These are phyloP conservation scores for Alexandromys oeconomus DNA, from an alignment of 2,797 vertebrate genomes.

Conservation along the genomic window DNA sequence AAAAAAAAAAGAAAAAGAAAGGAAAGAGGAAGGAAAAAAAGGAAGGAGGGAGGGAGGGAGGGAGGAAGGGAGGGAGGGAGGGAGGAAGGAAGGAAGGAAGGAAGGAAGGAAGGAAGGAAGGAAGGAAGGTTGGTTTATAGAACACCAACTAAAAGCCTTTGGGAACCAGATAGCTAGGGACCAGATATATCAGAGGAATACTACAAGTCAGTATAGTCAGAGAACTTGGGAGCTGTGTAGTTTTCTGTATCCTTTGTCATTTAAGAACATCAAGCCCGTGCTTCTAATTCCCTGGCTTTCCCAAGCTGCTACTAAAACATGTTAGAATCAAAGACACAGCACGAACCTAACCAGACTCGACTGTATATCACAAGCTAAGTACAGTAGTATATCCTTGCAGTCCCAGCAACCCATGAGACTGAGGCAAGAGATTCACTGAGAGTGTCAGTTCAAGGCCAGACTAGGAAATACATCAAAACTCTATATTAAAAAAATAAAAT, in stretches of 20 bases:
- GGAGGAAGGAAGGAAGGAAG: neutral
- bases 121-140: neutral
- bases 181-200: neutral
- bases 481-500: neutral
- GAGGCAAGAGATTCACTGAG: neutral
- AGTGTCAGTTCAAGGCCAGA: neutral
- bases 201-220: neutral
- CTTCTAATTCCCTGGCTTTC: neutral
- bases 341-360: neutral
- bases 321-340: neutral
- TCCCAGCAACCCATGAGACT: neutral
- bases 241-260: neutral
- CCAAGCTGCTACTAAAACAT: neutral
- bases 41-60: neutral
- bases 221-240: neutral
- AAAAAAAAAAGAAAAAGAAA: neutral
- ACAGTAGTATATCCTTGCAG: too few species aligned
- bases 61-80: accelerated
- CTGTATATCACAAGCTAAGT: neutral
- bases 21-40: neutral
- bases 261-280: neutral
- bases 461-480: neutral
- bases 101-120: neutral
- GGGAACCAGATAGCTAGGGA: neutral
- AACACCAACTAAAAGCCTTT: neutral